A percentile compares a stretch with the other conserved stretches of the same genome.
These are phyloP conservation scores for Exaiptasia diaphana DNA, from an alignment of 64 coral and sea anemone genomes.

Conservation along the genomic window DNA sequence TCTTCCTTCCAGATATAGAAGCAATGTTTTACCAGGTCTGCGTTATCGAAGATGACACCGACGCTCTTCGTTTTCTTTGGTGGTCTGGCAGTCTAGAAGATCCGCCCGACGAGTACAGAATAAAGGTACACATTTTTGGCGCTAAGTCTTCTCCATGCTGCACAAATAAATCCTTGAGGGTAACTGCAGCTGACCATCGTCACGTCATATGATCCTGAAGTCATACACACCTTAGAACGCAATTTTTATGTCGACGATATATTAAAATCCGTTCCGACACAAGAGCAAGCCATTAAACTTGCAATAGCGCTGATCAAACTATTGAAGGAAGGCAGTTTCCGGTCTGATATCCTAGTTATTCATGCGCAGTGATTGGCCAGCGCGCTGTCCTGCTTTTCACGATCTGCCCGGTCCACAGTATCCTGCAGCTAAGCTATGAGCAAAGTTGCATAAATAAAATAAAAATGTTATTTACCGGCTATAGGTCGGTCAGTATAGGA, in stretches of 20 bases:
- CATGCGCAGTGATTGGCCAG: too few relatives aligned
- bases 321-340: neutral
- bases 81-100: neutral
- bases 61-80: too few relatives aligned
- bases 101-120: slow-evolving; percentile 16
- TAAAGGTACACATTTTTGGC: slow-evolving; percentile 44
- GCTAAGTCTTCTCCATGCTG: slow-evolving; percentile 37
- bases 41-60: too few relatives aligned
- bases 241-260: slow-evolving; percentile 31
- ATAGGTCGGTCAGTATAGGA: too few relatives aligned
- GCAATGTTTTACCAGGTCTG: neutral
- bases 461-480: too few relatives aligned
- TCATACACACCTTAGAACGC: neutral
- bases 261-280: neutral
- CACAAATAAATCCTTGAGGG: slow-evolving; percentile 10
- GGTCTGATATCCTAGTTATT: too few relatives aligned
- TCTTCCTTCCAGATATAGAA: neutral
- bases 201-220: neutral
- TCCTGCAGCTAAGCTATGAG: too few relatives aligned
- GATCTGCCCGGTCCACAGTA: too few relatives aligned
- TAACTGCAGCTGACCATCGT: slow-evolving; percentile 23
- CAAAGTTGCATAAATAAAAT: too few relatives aligned
- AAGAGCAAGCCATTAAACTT: neutral
- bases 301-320: neutral
- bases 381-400: too few relatives aligned